Conservation (phyloP, 2,113 vertebrate species). For the Eclectus roratus region DNA sequence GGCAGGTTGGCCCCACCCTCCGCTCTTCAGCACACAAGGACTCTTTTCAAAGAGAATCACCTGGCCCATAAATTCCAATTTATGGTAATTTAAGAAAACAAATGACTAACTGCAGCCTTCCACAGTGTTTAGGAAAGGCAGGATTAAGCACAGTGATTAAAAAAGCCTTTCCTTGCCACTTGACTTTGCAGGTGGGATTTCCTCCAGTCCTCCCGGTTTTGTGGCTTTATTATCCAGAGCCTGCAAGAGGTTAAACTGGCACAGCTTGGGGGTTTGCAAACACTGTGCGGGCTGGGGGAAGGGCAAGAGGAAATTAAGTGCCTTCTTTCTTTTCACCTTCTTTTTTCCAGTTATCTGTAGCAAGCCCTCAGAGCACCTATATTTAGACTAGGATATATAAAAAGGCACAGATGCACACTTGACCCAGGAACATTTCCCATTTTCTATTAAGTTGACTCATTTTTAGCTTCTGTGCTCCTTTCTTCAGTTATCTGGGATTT, state of each 20-base stretch:
- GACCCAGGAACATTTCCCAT: conserved; percentile 37
- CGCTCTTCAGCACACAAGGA: conserved; percentile 67
- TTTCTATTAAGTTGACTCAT: conserved; percentile 52
- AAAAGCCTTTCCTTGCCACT: conserved; percentile 56
- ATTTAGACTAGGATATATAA: conserved; percentile 55
- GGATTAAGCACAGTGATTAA: conserved; percentile 54
- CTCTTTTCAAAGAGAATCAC: conserved; percentile 72
- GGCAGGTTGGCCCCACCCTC: conserved; percentile 53
- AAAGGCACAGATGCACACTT: conserved; percentile 54
- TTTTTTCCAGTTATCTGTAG: conserved; percentile 36
- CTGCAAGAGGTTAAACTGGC: conserved; percentile 49
- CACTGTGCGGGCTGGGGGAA: not conserved
- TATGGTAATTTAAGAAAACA: conserved; percentile 77
- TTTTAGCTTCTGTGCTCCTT: conserved; percentile 35
- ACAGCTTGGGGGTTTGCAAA: conserved; percentile 34
- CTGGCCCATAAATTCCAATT: conserved; percentile 74
- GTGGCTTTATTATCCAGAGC: not conserved
- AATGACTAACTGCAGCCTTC: conserved; percentile 60
- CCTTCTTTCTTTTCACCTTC: conserved; percentile 57
- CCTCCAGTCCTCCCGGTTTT: conserved; percentile 30
- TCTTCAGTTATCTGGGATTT: conserved; percentile 37
- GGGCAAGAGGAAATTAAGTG: conserved; percentile 58
- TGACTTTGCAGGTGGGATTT: conserved; percentile 54
- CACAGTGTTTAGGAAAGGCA: conserved; percentile 64
- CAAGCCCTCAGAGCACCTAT: conserved; percentile 40